These are phyloP conservation scores for Hemistola chrysoprasaria DNA, from an alignment of 2,888 invertebrate species.

Conservation along the genomic window DNA sequence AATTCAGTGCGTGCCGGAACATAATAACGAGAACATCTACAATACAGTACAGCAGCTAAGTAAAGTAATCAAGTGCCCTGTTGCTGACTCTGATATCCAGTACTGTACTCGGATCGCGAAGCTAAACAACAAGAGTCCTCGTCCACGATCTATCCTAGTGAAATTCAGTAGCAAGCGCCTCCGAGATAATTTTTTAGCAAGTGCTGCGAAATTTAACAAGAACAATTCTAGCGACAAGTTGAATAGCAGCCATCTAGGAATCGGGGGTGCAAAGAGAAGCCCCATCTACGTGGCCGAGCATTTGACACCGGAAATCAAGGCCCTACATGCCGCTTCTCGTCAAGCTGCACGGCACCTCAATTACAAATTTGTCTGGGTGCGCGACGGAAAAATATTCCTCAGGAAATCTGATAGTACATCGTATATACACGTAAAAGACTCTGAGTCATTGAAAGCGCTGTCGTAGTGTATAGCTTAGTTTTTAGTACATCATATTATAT, in stretches of 20 bases:
- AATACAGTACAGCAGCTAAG: slow-evolving; percentile 23
- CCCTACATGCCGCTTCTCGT: neutral
- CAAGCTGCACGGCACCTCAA: neutral
- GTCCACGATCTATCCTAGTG: slow-evolving; percentile 25
- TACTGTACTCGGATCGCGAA: slow-evolving; percentile 25
- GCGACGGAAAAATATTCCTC: too few relatives aligned
- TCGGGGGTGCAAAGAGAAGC: neutral
- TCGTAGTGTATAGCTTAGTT: neutral
- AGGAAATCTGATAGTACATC: slow-evolving; percentile 1
- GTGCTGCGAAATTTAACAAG: neutral
- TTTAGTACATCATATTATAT: neutral
- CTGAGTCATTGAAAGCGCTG: too few relatives aligned
- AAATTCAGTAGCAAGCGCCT: slow-evolving; percentile 18
- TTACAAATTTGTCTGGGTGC: too few relatives aligned
- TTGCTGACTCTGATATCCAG: slow-evolving; percentile 21
- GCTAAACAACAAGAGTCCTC: slow-evolving; percentile 5
- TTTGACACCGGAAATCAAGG: neutral
- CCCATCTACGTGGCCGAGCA: too few relatives aligned
- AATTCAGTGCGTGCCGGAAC: too few relatives aligned
- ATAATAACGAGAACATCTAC: slow-evolving; percentile 24
- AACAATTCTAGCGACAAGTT: slow-evolving; percentile 1
- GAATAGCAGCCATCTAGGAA: slow-evolving; percentile 1
- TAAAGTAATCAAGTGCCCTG: slow-evolving; percentile 15
- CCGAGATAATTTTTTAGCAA: slow-evolving; percentile 4
- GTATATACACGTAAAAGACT: too few relatives aligned